A percentile compares a stretch with the other conserved stretches of the same genome.
These are phyloP conservation scores for Anorthoa munda DNA, from an alignment of 2,888 invertebrate genomes.

Conservation along the genomic window DNA sequence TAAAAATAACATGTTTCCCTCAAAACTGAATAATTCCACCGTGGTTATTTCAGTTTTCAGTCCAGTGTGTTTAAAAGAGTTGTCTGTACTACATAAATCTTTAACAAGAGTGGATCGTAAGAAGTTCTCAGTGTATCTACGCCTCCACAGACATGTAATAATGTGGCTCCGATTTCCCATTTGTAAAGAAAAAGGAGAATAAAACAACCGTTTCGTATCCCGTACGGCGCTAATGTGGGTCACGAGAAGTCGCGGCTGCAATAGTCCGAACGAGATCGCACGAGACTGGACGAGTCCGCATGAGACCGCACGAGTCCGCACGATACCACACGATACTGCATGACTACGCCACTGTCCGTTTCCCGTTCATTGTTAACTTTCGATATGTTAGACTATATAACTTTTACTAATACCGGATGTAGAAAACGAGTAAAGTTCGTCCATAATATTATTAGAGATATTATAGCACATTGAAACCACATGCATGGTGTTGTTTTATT, in stretches of 20 bases:
- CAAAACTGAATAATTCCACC: not conserved
- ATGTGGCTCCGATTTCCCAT: slow-evolving; percentile 80
- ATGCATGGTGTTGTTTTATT: too few relatives aligned
- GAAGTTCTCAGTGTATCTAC: slow-evolving; percentile 52
- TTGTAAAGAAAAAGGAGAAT: slow-evolving; percentile 78
- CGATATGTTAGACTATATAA: slow-evolving; percentile 62
- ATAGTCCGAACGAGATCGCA: slow-evolving; percentile 9
- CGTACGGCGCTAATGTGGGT: slow-evolving; percentile 76
- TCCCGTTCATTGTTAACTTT: slow-evolving; percentile 8
- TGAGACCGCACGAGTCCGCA: not conserved
- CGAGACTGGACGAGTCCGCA: not conserved
- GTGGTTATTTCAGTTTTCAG: slow-evolving; percentile 53
- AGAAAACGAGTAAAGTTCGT: not conserved
- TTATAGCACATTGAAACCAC: not conserved
- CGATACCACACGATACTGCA: not conserved
- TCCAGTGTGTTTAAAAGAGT: slow-evolving; percentile 38
- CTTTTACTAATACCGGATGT: slow-evolving; percentile 35
- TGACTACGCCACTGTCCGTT: slow-evolving; percentile 50
- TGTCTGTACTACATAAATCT: slow-evolving; percentile 64
- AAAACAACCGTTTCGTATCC: slow-evolving; percentile 74
- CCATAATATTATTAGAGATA: not conserved
- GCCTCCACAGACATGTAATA: slow-evolving; percentile 72
- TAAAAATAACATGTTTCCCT: not conserved
- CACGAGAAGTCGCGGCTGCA: slow-evolving; percentile 43
- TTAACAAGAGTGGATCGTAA: slow-evolving; percentile 56